Percentiles rank a stretch among this genome's conserved stretches.
phyloP scores from a whole-genome alignment of 2,888 invertebrate species.

The Torymus tubicola region DNA sequence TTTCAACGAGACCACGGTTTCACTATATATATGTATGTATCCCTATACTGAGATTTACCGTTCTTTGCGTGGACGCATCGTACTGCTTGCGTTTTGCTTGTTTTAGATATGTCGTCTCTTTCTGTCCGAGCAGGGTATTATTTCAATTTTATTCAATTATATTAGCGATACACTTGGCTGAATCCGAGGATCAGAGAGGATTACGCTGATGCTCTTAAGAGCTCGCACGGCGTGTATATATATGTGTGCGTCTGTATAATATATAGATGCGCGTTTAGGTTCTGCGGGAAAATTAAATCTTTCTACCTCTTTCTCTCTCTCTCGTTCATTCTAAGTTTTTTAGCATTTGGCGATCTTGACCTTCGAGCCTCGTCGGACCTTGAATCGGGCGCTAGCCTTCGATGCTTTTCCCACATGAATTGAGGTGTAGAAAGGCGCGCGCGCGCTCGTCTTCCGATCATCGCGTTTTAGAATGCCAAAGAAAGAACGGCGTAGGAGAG shows the following conservation, averaged over 20 bases:
- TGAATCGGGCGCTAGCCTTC: background rate
- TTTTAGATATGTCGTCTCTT: too few relatives aligned
- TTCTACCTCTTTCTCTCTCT: too few relatives aligned
- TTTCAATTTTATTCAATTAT: conserved; percentile 26
- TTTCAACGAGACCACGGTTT: background rate
- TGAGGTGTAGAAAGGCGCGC: conserved; percentile 14
- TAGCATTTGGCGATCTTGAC: conserved; percentile 29
- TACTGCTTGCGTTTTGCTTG: too few relatives aligned
- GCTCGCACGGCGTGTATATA: background rate
- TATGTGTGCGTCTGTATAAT: too few relatives aligned
- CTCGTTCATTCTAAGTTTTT: too few relatives aligned
- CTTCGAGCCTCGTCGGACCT: conserved; percentile 3
- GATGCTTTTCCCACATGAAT: conserved; percentile 30
- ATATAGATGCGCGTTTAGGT: too few relatives aligned
- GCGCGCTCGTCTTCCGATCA: conserved; percentile 17
- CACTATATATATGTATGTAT: too few relatives aligned
- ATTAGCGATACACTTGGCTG: background rate
- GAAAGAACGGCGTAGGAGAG: background rate
- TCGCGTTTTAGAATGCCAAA: background rate
- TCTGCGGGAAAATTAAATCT: too few relatives aligned
- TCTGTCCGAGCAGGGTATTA: background rate
- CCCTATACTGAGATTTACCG: too few relatives aligned
- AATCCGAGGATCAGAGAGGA: background rate
- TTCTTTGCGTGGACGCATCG: too few relatives aligned
- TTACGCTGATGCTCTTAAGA: background rate